phyloP scores from a whole-genome alignment of 2,888 invertebrate species.

The Drosophila diplacantha region DNA sequence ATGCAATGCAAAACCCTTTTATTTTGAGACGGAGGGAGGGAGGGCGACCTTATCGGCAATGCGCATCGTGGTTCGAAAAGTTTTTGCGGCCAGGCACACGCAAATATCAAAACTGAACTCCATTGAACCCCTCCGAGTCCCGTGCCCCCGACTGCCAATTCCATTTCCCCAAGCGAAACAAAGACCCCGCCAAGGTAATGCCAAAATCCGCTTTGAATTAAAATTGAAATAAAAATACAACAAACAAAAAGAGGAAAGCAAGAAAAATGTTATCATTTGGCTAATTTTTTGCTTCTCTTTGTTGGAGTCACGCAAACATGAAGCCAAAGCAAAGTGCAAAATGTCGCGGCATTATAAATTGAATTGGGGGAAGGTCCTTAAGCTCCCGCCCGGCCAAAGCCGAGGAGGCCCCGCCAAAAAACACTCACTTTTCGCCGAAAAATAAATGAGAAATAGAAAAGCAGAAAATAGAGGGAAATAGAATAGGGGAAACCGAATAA shows the following conservation, averaged over 20 bases:
- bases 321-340: slow-evolving; percentile 68
- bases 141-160: slow-evolving; percentile 17
- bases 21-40: slow-evolving; percentile 30
- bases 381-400: slow-evolving; percentile 28
- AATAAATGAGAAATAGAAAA: slow-evolving; percentile 37
- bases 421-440: slow-evolving; percentile 63
- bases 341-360: slow-evolving; percentile 69
- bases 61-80: slow-evolving; percentile 46
- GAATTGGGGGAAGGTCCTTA: slow-evolving; percentile 63
- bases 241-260: neutral
- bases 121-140: slow-evolving; percentile 26
- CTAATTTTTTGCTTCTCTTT: slow-evolving; percentile 46
- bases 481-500: slow-evolving; percentile 37
- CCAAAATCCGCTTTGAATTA: slow-evolving; percentile 63
- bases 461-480: slow-evolving; percentile 6
- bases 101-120: slow-evolving; percentile 57
- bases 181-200: slow-evolving; percentile 48
- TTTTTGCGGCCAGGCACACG: slow-evolving; percentile 62
- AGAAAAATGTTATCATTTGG: slow-evolving; percentile 61
- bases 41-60: slow-evolving; percentile 43
- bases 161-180: slow-evolving; percentile 15
- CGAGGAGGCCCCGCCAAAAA: slow-evolving; percentile 28
- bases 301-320: slow-evolving; percentile 39
- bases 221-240: slow-evolving; percentile 57
- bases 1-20: slow-evolving; percentile 68